phyloP scores from a whole-genome alignment of 2,113 vertebrate genomes.

The Halcyon senegalensis region DNA sequence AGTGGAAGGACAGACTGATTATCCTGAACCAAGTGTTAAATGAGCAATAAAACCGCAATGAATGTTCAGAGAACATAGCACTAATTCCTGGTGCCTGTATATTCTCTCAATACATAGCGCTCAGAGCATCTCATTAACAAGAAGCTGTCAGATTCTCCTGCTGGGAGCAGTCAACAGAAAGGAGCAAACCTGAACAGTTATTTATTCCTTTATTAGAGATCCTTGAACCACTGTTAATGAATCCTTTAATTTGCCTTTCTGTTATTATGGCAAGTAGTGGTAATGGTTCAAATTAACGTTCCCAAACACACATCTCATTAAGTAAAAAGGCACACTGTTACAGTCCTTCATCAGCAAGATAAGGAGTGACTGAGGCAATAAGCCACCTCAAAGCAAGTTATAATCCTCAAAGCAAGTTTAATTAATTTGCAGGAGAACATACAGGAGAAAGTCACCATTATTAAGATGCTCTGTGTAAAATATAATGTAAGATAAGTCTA shows the following conservation, averaged over 20 bases:
- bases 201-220: slow-evolving; percentile 25
- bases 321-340: background rate
- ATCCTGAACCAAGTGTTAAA: background rate
- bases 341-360: background rate
- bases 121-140: background rate
- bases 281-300: slow-evolving; percentile 12
- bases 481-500: background rate
- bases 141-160: background rate
- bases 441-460: background rate
- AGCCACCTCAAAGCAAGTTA: background rate
- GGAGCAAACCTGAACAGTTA: background rate
- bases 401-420: background rate
- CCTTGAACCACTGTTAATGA: slow-evolving; percentile 7
- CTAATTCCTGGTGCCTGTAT: background rate
- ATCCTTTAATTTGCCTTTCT: slow-evolving; percentile 20
- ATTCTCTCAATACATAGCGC: background rate
- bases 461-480: background rate
- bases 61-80: background rate
- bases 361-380: slow-evolving; percentile 21
- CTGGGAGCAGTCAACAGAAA: slow-evolving; percentile 4
- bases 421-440: slow-evolving; percentile 25
- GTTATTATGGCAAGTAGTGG: background rate
- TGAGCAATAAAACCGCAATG: background rate
- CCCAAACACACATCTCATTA: slow-evolving; percentile 30
- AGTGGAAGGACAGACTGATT: slow-evolving; percentile 14